Evolutionary conservation across 2,113 vertebrate genomes (phyloP).

Genomic region (Egretta garzetta): DNA sequence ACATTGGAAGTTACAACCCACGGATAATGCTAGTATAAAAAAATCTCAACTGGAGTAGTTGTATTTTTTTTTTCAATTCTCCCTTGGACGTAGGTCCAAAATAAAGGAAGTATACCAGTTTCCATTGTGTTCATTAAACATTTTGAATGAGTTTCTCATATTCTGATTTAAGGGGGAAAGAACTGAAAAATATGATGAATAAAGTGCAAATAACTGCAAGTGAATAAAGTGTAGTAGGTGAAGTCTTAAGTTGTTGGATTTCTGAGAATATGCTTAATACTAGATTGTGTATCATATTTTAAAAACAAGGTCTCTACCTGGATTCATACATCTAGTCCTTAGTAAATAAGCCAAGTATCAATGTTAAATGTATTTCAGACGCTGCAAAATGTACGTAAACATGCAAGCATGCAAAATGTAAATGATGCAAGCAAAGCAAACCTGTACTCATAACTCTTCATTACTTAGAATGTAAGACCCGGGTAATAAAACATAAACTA

Average conservation of each 20-base stretch:
- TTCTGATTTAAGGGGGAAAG: accelerated
- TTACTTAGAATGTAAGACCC: neutral
- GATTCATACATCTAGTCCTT: neutral
- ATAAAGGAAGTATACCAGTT: neutral
- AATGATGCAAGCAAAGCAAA: neutral
- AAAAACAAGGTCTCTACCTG: neutral
- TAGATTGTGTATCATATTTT: neutral
- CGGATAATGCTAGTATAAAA: neutral
- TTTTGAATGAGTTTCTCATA: neutral
- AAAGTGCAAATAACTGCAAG: neutral
- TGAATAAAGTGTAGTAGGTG: neutral
- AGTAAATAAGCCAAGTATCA: neutral
- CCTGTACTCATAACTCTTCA: neutral
- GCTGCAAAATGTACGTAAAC: neutral
- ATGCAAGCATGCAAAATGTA: neutral
- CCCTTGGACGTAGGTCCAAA: neutral
- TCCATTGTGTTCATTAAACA: neutral
- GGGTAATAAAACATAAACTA: neutral
- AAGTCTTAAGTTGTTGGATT: neutral
- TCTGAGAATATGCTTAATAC: neutral
- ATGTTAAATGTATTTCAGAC: neutral
- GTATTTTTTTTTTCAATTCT: neutral
- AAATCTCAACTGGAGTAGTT: neutral
- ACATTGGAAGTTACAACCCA: neutral
- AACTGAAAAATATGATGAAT: neutral